Base-by-base conservation (phyloP, 2,113 vertebrate species). In the Macquaria ambigua region DNA sequence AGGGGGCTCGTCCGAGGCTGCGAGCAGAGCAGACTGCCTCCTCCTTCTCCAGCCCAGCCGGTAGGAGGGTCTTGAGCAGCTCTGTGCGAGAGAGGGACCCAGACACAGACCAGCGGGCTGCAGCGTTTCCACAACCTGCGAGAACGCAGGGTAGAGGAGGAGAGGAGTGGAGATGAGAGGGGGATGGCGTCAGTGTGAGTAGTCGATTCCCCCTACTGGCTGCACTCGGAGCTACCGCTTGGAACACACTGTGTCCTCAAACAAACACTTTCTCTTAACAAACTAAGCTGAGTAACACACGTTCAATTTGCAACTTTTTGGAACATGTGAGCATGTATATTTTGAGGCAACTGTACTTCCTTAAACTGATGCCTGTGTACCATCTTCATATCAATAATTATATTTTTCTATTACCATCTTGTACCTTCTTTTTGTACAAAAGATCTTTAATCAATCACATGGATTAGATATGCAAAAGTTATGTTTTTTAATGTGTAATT, bases 71-170 rank as follows among this genome's bases (percentile, higher is more conserved):
- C 96, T 96, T 94, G 83, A 94, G 94, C 68, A 64, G 86, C 84
- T 83, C 79, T 77, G 89, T 77, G 85, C 34, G 72, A 91, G 95
- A 96, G 95, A 96, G 96, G 92, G 91, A 92, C 83, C 91, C 93
- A 95, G 95, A 97, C 95, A 95, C 96, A 96, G 96, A 95, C 95
- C 95, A 94, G 96, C 96, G 96, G 95, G 95, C 96, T 97, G 96
- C 97, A 97, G 96, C 94, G 93, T 97, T 97, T 93, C 89, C 88
- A 96, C 95, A 96, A 94, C 94, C 94, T 93, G 95, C 93, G 90
- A 93, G 90, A 91, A 91, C 62, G 81, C 91, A 34, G 64, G 79
- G 87, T 85, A 90, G 90, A 88, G 87, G 70, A 76, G 85, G 73
- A 80, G 91, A 80, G 84, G 82, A 87, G 81, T 12, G 52, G 77